Base-by-base conservation (phyloP, 1,140 invertebrate species). In the Lepeophtheirus salmonis region DNA sequence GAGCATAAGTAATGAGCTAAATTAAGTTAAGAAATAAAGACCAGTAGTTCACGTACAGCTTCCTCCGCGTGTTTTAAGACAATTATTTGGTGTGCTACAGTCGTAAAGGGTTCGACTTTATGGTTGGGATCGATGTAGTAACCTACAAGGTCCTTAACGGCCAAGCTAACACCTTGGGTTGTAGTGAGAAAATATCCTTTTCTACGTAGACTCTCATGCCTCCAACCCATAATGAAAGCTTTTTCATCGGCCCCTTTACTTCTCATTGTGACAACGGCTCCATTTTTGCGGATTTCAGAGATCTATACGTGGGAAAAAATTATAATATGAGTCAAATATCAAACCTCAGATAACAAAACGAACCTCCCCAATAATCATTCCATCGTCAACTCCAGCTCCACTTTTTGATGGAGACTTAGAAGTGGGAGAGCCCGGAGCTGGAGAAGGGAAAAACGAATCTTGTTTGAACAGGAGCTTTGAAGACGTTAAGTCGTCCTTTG, bases 21-120 rank as follows among this genome's bases (percentile, higher is more conserved):
- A n/a, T n/a, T n/a, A n/a, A n/a, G n/a, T n/a, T n/a, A n/a, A n/a
- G n/a, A n/a, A n/a, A n/a, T n/a, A n/a, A n/a, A n/a, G n/a, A n/a
- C n/a, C n/a, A n/a, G n/a, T n/a, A n/a, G n/a, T n/a, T n/a, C n/a
- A n/a, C n/a, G n/a, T 41, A 41, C 30, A 6, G 30, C 30, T 41
- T 41, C 30, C n/a, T 41, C 50, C 50, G 50, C 50, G 20, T 52
- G 50, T 22, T 52, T 52, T 6, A 52, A 16, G n/a, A 52, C 50
- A 52, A 18, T 22, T 4, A 52, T 22, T 16, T 52, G n/a, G 20
- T 22, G 21, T 14, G 50, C 50, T 12, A 52, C 50, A 52, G 50
- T 16, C 4, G n/a, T 22, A 22, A 18, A 52, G 50, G 50, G 50
- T 16, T 52, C 21, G 12, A 22, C 20, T 22, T 52, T 22, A 6